Conservation (phyloP, 2,113 vertebrate species). For the Microcebus griseorufus region DNA sequence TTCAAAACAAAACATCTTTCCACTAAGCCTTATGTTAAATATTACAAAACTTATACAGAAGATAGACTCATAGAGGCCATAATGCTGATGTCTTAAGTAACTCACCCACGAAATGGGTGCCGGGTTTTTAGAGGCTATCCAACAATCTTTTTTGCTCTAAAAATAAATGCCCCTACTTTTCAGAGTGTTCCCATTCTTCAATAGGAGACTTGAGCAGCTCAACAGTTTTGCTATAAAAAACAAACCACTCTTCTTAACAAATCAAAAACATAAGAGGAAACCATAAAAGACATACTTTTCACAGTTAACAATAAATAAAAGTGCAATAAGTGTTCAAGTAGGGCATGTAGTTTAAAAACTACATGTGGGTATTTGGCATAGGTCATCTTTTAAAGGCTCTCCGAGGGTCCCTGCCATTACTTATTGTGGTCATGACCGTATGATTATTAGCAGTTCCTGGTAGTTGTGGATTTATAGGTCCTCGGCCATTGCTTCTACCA, state of each 20-base stretch:
- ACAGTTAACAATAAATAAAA: constrained; percentile 93
- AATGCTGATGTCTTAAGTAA: constrained; percentile 75
- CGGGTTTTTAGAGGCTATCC: constrained; percentile 41
- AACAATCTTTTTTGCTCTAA: constrained; percentile 70
- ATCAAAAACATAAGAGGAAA: constrained; percentile 76
- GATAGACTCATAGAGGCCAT: constrained; percentile 83
- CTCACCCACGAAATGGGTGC: constrained; percentile 70
- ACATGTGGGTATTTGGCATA: constrained; percentile 76
- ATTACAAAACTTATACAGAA: constrained; percentile 46
- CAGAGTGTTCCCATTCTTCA: constrained; percentile 66
- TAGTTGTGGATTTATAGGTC: constrained; percentile 81
- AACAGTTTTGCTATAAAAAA: constrained; percentile 74
- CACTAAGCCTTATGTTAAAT: constrained; percentile 59
- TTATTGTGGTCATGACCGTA: constrained; percentile 88
- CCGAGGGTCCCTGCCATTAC: constrained; percentile 97
- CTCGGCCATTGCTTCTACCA: constrained; percentile 91
- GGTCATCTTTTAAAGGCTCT: constrained; percentile 91
- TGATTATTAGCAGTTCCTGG: constrained; percentile 83
- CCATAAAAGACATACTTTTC: constrained; percentile 81
- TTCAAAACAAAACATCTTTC: constrained; percentile 57
- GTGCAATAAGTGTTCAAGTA: constrained; percentile 99
- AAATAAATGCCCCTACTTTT: constrained; percentile 76
- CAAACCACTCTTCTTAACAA: constrained; percentile 76
- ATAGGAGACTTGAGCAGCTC: constrained; percentile 59
- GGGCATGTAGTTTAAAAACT: constrained; percentile 86